phyloP scores from a whole-genome alignment of 2,888 invertebrate genomes.

The Oscheius sp. region DNA sequence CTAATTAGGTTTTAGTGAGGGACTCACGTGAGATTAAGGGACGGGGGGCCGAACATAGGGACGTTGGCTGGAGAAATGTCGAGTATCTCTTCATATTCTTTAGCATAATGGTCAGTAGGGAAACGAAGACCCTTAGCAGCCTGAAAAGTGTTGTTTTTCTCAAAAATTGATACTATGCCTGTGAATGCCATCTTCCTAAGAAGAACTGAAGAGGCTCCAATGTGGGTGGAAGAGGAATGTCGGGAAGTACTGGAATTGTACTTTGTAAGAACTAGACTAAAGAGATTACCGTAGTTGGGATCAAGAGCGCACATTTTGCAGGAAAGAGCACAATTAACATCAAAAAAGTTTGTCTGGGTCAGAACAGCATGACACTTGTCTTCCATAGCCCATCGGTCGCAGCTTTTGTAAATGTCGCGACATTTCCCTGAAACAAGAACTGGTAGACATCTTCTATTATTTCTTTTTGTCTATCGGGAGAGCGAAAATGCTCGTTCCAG shows the following conservation, averaged over 20 bases:
- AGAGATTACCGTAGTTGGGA: constrained; percentile 62
- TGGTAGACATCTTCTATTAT: not conserved
- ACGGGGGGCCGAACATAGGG: constrained; percentile 74
- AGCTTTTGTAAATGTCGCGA: constrained; percentile 73
- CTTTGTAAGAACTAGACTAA: not conserved
- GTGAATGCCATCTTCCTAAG: constrained; percentile 72
- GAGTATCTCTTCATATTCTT: constrained; percentile 70
- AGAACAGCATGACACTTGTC: constrained; percentile 70
- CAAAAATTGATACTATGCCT: constrained; percentile 31
- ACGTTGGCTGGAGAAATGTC: constrained; percentile 71
- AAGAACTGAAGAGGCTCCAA: constrained; percentile 73
- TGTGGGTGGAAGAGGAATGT: constrained; percentile 72
- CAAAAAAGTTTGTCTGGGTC: constrained; percentile 72
- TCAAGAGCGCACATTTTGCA: constrained; percentile 72
- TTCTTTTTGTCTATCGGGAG: not conserved
- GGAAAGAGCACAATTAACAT: constrained; percentile 72
- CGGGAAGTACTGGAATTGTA: constrained; percentile 55
- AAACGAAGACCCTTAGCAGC: constrained; percentile 68
- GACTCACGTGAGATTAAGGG: constrained; percentile 71
- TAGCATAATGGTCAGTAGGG: constrained; percentile 69
- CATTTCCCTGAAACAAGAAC: constrained; percentile 66
- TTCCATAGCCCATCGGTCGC: constrained; percentile 73
- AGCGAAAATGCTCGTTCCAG: not conserved
- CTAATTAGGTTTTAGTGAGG: not conserved
- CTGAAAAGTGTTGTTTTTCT: constrained; percentile 5